Evolutionary conservation across 1,140 invertebrate genomes (phyloP).

Genomic region (Pogonus chalceus): DNA sequence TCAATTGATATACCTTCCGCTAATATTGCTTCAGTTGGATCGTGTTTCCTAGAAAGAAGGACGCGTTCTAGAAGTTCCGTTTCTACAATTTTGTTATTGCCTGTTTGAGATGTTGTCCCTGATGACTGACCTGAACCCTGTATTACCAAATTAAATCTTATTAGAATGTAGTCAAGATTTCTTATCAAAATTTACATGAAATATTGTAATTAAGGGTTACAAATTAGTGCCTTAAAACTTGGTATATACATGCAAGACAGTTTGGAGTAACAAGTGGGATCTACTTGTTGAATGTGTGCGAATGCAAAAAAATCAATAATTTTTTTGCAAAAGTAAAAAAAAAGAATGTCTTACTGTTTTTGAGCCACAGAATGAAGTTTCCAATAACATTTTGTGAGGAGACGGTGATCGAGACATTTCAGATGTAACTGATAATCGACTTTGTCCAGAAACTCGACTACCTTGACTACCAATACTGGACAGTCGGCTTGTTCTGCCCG

Average conservation of each 20-base stretch:
- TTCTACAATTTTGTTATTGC: conserved; percentile 42
- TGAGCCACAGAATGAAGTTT: conserved; percentile 80
- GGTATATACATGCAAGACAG: too few species aligned
- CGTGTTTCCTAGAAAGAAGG: conserved; percentile 45
- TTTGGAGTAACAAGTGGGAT: too few species aligned
- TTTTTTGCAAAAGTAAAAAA: conserved; percentile 25
- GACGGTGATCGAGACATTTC: conserved; percentile 66
- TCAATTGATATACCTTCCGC: conserved; percentile 40
- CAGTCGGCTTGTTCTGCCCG: conserved; percentile 68
- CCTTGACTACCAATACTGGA: conserved; percentile 56
- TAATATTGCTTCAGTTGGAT: conserved; percentile 44
- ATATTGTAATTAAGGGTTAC: too few species aligned
- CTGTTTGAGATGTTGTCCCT: too few species aligned
- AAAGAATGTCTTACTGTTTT: conserved; percentile 57
- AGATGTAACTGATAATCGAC: conserved; percentile 50
- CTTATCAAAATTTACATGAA: too few species aligned
- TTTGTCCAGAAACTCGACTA: conserved; percentile 42
- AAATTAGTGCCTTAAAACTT: too few species aligned
- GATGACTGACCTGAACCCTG: too few species aligned
- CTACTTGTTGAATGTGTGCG: too few species aligned
- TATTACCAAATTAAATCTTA: too few species aligned
- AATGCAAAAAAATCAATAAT: too few species aligned
- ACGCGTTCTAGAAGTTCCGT: conserved; percentile 53
- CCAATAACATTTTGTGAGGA: conserved; percentile 76
- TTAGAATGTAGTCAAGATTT: too few species aligned